Evolutionary conservation across 2,797 vertebrate genomes (phyloP), one percentile per base, ranked within the genome.

Genomic region (Limnodromus scolopaceus): DNA sequence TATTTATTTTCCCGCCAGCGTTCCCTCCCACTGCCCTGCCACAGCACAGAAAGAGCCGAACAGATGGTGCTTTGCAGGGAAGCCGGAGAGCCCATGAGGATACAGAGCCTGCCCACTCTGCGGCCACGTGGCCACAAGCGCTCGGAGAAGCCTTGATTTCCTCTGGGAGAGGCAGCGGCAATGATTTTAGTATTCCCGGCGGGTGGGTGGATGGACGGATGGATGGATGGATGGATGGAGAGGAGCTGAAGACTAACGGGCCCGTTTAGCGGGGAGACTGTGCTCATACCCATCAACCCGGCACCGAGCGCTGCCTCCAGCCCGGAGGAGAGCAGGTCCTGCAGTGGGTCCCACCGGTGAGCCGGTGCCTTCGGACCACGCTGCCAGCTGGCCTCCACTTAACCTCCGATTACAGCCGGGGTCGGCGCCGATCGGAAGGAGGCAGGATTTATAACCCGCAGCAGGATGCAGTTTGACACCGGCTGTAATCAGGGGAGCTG

Each of bases 141-240:
- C 98, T 96, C 64, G 9, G 96, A 98, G 97, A 94, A 98, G 95
- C 96, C 97, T 98, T 99, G 99, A 99, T 99, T 99, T 99, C 99
- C 99, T 99, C 97, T 95, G 99, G 99, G 99, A 99, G 97, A 97
- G 94, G 90, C 97, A 93, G 97, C 49, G 13, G 97, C 97, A 97
- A 98, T 98, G 98, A 98, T 98, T 95, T 96, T 96, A 97, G 97
- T 68, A 97, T 97, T 98, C 97, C 97, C 81, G 0, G 74, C 0
- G 43, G 43, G 17, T 11, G 22, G 45, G 45, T 6, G 45, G 45
- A 22, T 22, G 80, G 97, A 90, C 43, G 82, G 93, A 36, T 41
- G 83, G 85, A 32, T 76, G 97, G 70, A 32, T 90, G 84, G 95
- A 34, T 58, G 80, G 87, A 60, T 96, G 96, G 89, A 97, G 89